phyloP scores from a whole-genome alignment of 1,140 invertebrate species.

The Halyomorpha halys region DNA sequence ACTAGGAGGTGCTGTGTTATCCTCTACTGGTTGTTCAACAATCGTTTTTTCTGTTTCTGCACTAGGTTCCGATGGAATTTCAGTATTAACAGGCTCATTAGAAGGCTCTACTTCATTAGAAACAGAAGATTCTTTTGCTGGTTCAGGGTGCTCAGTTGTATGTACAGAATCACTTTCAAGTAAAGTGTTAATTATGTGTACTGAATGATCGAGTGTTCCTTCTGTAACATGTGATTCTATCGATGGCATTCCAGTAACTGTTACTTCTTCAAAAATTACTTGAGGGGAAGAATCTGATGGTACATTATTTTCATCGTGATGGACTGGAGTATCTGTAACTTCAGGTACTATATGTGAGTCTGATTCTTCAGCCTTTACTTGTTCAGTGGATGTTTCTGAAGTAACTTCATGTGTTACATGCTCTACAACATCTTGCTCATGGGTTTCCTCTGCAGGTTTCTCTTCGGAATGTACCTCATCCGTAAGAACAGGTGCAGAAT shows the following conservation, averaged over 20 bases:
- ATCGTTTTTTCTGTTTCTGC: too few species aligned
- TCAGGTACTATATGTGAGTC: neutral
- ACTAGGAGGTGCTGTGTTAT: too few species aligned
- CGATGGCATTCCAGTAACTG: neutral
- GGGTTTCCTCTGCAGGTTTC: neutral
- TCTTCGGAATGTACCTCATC: neutral
- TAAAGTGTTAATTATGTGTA: too few species aligned
- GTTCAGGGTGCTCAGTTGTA: neutral
- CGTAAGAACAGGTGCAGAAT: neutral
- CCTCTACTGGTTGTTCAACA: too few species aligned
- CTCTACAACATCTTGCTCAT: neutral
- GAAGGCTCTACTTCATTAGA: too few species aligned
- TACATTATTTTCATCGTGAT: neutral
- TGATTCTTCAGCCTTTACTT: too few species aligned
- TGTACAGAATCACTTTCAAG: neutral
- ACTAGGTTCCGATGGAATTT: too few species aligned
- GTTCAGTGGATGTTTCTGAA: slow-evolving; percentile 2
- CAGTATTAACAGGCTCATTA: too few species aligned
- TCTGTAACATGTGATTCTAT: slow-evolving; percentile 15
- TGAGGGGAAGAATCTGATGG: neutral
- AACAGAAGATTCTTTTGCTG: too few species aligned
- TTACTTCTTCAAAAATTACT: slow-evolving; percentile 3
- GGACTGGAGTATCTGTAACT: neutral
- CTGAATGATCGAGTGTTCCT: neutral
- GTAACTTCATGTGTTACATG: neutral